Evolutionary conservation across 2,113 vertebrate species (phyloP).

Genomic region (Bagarius yarrelli): DNA sequence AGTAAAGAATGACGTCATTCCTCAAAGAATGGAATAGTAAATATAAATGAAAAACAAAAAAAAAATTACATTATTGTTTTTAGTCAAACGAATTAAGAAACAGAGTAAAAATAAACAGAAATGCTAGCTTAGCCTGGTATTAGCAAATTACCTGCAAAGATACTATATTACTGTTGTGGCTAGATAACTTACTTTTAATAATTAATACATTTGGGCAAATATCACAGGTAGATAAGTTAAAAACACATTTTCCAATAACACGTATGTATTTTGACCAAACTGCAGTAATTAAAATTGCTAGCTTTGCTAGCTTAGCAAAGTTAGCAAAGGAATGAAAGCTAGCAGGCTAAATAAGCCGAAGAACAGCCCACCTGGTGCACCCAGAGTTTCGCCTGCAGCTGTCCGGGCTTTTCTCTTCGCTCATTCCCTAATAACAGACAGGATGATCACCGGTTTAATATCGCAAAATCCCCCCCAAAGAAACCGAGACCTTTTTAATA

Average conservation of each 20-base stretch:
- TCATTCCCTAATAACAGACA: slow-evolving; percentile 76
- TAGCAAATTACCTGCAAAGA: not conserved
- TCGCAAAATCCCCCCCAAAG: slow-evolving; percentile 65
- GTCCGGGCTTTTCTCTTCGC: slow-evolving; percentile 76
- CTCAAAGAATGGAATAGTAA: too few relatives aligned
- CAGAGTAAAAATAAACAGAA: not conserved
- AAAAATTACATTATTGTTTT: too few relatives aligned
- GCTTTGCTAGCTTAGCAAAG: not conserved
- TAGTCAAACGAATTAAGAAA: not conserved
- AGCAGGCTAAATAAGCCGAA: not conserved
- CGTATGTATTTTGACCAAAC: too few relatives aligned
- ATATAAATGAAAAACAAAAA: too few relatives aligned
- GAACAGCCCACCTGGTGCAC: slow-evolving; percentile 72
- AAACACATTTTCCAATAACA: not conserved
- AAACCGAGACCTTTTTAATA: slow-evolving; percentile 54
- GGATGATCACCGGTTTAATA: slow-evolving; percentile 63
- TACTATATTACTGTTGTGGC: not conserved
- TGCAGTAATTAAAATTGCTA: not conserved
- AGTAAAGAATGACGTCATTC: too few relatives aligned
- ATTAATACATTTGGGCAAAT: not conserved
- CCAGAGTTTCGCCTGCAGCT: slow-evolving; percentile 78
- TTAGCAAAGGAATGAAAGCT: slow-evolving; percentile 29
- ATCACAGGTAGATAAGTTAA: not conserved
- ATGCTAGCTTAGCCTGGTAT: not conserved
- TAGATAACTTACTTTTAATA: not conserved